Base-by-base conservation (phyloP, 2,113 vertebrate species). In the Calyptomena viridis region DNA sequence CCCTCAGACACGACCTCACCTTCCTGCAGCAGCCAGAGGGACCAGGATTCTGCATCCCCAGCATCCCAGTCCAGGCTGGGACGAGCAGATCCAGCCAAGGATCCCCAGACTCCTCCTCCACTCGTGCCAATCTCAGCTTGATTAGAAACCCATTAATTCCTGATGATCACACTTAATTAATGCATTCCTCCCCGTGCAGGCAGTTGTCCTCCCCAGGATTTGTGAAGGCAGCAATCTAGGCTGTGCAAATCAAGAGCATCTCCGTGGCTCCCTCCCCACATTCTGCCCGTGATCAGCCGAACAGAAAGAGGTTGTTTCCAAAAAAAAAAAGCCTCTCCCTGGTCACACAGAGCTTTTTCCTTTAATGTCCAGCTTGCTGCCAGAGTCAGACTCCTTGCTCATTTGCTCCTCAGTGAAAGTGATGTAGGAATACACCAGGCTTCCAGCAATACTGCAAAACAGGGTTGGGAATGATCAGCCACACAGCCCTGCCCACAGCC, bases 391-490 rank as follows among this genome's bases (percentile, higher is more conserved):
- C 71, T 97, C 98, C 97, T 98, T 99, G 98, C 78, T 99, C 85
- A 96, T 87, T 37, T 99, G 99, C 81, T 99, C 98, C 94, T 99
- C 99, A 4, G 98, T 98, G 97, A 99, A 99, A 12, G 98, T 99
- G 97, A 99, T 99, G 87, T 99, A 99, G 53, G 99, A 99, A 72
- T 99, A 99, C 55, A 99, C 98, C 98, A 99, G 98, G 91, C 99
- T 99, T 19, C 99, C 99, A 18, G 98, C 99, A 93, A 99, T 99
- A 94, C 99, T 99, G 97, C 87, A 60, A 53, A 40, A 63, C 3
- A 66, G 0, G 3, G 4, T 0, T 8, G 50, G 50, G 14, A 31
- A 6, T 0, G 20, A 42, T 0, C 73, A 18, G 56, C 14, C 55
- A 8, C 52, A 7, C 33, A 8, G 25, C 28, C 47, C 25, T 6